Evolutionary conservation across 2,888 invertebrate species (phyloP).

Genomic region (Parasteatoda lunata): DNA sequence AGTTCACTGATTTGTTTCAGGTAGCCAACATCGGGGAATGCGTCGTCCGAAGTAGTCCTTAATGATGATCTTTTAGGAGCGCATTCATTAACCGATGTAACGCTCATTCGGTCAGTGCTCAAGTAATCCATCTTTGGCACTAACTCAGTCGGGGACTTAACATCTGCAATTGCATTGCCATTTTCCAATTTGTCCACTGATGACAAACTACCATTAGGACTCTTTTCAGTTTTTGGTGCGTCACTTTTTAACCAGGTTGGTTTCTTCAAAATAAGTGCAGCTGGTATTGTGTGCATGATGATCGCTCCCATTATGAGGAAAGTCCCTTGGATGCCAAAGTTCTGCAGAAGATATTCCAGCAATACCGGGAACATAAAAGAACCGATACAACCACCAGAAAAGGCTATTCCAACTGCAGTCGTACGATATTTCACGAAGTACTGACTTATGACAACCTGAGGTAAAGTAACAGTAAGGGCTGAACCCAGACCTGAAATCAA

Average conservation of each 20-base stretch:
- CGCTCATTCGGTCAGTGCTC: not conserved
- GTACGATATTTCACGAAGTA: conserved; percentile 68
- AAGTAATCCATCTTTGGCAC: too few species aligned
- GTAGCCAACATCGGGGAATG: conserved; percentile 13
- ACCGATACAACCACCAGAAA: conserved; percentile 69
- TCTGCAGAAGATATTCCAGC: conserved; percentile 44
- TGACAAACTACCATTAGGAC: too few species aligned
- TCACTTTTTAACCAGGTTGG: conserved; percentile 24
- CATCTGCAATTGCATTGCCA: too few species aligned
- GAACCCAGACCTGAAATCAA: conserved; percentile 28
- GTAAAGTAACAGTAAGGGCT: conserved; percentile 30
- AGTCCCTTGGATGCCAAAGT: conserved; percentile 53
- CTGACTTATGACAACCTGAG: conserved; percentile 57
- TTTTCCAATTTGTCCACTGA: too few species aligned
- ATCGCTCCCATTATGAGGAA: conserved; percentile 66
- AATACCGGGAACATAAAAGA: conserved; percentile 68
- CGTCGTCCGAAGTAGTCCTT: not conserved
- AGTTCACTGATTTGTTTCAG: conserved; percentile 12
- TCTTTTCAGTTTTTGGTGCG: too few species aligned
- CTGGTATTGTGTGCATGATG: conserved; percentile 55
- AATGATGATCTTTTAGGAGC: not conserved
- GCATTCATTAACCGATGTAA: not conserved
- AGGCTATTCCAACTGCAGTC: conserved; percentile 68
- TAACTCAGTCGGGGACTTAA: too few species aligned
- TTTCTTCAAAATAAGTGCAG: conserved; percentile 34